Percentiles rank a stretch among this genome's conserved stretches.
phyloP scores from a whole-genome alignment of 35 echinoderm and acorn worm genomes.

The Heliocidaris tuberculata region DNA sequence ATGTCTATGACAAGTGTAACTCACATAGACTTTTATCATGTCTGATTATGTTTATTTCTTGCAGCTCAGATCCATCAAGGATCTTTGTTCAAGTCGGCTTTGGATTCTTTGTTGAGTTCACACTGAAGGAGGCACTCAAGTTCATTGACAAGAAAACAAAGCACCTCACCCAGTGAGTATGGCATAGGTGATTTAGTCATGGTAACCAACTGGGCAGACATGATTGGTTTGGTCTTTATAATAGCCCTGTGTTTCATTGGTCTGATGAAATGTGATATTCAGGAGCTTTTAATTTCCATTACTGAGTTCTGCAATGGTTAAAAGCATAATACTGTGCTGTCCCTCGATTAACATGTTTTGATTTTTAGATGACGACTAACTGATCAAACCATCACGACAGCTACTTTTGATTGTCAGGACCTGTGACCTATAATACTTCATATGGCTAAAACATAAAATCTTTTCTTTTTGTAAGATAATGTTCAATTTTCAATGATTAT shows the following conservation, averaged over 20 bases:
- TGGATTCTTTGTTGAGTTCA: constrained; percentile 96
- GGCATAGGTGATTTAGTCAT: neutral
- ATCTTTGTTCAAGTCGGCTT: constrained; percentile 97
- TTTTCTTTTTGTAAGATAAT: too few relatives aligned
- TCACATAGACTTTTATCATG: neutral
- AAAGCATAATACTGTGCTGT: too few relatives aligned
- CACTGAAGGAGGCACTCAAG: constrained; percentile 77
- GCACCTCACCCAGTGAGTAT: constrained; percentile 78
- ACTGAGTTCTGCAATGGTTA: too few relatives aligned
- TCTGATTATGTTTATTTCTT: neutral
- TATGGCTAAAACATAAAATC: too few relatives aligned
- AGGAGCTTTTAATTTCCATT: neutral
- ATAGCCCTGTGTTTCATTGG: neutral
- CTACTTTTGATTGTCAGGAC: too few relatives aligned
- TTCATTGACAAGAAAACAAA: constrained; percentile 94
- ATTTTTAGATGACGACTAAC: too few relatives aligned
- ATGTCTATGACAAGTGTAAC: neutral
- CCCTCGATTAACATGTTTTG: too few relatives aligned
- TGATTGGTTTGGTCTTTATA: neutral
- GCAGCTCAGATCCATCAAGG: constrained; percentile 81
- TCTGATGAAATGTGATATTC: neutral
- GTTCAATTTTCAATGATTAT: too few relatives aligned
- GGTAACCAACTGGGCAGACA: neutral
- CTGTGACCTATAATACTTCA: too few relatives aligned
- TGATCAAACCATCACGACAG: too few relatives aligned